phyloP scores from a whole-genome alignment of 2,888 invertebrate species.

The Nymphalis polychloros region DNA sequence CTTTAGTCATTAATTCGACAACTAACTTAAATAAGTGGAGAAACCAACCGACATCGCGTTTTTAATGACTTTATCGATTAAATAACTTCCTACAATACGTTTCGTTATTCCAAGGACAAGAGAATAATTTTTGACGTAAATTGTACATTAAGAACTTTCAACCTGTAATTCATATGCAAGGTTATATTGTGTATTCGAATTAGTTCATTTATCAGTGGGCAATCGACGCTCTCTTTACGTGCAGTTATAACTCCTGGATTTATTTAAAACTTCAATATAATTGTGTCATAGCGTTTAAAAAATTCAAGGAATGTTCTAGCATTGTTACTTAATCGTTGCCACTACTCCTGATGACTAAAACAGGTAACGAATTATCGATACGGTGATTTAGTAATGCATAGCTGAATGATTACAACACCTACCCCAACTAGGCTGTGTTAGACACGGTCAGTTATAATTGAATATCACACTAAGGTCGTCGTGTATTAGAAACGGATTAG shows the following conservation, averaged over 20 bases:
- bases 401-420: conserved; percentile 61
- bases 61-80: neutral
- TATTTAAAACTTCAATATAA: neutral
- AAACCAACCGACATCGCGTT: neutral
- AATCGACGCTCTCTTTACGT: neutral
- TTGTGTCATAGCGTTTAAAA: conserved; percentile 7
- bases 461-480: conserved; percentile 62
- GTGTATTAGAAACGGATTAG: conserved; percentile 48
- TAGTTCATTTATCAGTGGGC: neutral
- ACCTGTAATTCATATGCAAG: neutral
- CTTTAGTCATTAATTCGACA: neutral
- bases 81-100: neutral
- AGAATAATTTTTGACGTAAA: neutral
- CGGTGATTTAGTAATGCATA: conserved; percentile 57
- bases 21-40: no score
- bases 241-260: neutral
- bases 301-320: conserved; percentile 32
- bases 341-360: conserved; percentile 41
- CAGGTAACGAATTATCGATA: conserved; percentile 38
- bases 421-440: conserved; percentile 50
- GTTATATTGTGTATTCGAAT: neutral
- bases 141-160: conserved; percentile 5
- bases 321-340: conserved; percentile 39
- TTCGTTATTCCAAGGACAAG: neutral
- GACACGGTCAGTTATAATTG: conserved; percentile 66